Evolutionary conservation across 2,797 vertebrate genomes (phyloP).

Genomic region (Pagetopsis macropterus): DNA sequence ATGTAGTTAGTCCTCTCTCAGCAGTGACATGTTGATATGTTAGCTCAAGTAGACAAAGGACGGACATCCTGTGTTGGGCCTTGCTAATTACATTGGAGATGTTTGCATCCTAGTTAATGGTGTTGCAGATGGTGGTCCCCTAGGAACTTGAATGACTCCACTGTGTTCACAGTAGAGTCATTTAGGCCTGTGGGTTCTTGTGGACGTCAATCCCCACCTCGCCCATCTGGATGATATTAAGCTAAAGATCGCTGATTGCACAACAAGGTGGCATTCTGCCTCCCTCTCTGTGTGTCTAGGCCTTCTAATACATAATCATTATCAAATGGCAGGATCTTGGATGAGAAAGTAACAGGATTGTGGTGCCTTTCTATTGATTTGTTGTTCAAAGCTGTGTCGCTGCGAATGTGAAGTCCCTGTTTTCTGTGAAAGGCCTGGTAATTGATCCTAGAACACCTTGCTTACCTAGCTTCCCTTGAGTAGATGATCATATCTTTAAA

Average conservation of each 20-base stretch:
- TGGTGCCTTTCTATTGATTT: background rate
- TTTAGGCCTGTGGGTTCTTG: conserved; percentile 59
- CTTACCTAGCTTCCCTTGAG: background rate
- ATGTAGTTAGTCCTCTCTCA: conserved; percentile 47
- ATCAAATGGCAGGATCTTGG: conserved; percentile 22
- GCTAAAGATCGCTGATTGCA: conserved; percentile 59
- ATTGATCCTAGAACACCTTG: background rate
- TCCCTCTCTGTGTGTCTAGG: conserved; percentile 24
- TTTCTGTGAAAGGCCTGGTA: background rate
- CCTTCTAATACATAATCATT: conserved; percentile 15
- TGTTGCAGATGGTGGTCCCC: conserved; percentile 69
- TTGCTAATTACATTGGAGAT: conserved; percentile 73
- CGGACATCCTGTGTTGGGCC: conserved; percentile 66
- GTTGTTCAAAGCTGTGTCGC: background rate
- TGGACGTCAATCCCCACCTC: conserved; percentile 69
- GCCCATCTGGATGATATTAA: conserved; percentile 72
- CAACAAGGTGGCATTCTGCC: conserved; percentile 40
- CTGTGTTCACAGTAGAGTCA: conserved; percentile 56
- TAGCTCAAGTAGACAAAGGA: conserved; percentile 45
- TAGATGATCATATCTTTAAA: background rate
- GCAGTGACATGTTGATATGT: conserved; percentile 65
- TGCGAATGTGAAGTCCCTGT: background rate
- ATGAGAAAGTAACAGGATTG: background rate
- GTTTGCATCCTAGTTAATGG: conserved; percentile 70
- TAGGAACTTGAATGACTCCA: conserved; percentile 64